phyloP scores from a whole-genome alignment of 1,140 invertebrate species.

The Trichomalopsis sarcophagae region DNA sequence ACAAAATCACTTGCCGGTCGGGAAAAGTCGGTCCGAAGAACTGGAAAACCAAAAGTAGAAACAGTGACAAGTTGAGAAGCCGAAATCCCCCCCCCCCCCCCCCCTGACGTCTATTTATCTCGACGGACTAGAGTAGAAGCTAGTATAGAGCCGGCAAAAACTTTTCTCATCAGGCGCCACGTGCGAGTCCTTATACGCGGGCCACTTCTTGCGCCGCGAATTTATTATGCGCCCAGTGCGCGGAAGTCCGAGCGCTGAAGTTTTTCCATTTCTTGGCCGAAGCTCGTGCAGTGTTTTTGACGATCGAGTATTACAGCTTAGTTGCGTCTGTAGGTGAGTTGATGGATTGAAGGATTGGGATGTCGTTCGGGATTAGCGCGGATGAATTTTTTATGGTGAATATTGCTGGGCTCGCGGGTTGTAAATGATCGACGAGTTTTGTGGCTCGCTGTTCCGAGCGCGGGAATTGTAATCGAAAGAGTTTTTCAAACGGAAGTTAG shows the following conservation, averaged over 20 bases:
- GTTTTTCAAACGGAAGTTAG: too few relatives aligned
- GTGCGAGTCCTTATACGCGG: conserved; percentile 23
- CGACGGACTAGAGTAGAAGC: background rate
- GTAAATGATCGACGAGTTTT: too few relatives aligned
- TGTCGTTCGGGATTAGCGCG: background rate
- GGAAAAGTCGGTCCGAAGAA: background rate
- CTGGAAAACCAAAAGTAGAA: background rate
- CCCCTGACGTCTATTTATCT: conserved; percentile 29
- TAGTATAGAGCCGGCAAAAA: background rate
- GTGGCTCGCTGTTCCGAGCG: too few relatives aligned
- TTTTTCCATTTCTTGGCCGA: conserved; percentile 27
- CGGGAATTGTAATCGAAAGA: too few relatives aligned
- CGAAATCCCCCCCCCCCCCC: background rate
- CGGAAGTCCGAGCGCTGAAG: background rate
- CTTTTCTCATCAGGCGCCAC: conserved; percentile 40
- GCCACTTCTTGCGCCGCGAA: conserved; percentile 17
- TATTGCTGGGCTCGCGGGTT: background rate
- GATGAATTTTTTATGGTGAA: background rate
- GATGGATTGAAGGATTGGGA: background rate
- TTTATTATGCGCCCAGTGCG: conserved; percentile 20
- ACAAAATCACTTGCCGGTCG: background rate
- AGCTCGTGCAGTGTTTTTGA: background rate
- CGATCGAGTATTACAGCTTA: background rate
- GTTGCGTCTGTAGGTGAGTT: background rate
- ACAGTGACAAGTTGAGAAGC: background rate